Conservation (phyloP, 2,888 invertebrate species). For the Eristalis tenax region DNA sequence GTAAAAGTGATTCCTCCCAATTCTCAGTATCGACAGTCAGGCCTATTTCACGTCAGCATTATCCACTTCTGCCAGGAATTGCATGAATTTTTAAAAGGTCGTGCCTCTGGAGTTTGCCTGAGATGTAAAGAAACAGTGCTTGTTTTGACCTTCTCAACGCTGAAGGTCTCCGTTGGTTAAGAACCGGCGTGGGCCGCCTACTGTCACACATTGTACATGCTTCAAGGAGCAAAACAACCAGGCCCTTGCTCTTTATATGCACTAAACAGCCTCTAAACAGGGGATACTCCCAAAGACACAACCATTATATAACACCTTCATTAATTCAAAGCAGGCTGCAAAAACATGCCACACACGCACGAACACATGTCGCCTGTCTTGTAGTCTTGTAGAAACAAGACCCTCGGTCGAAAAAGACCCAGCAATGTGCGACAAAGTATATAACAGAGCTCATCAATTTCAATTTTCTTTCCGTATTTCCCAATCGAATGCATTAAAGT, state of each 20-base stretch:
- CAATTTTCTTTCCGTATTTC: neutral
- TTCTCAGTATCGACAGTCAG: neutral
- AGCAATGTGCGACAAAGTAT: neutral
- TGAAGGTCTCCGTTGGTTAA: no score
- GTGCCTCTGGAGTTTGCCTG: no score
- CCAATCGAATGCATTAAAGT: conserved; percentile 1
- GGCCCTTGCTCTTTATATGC: neutral
- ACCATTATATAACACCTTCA: neutral
- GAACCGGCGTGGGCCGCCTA: no score
- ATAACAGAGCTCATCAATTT: neutral
- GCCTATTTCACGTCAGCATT: neutral
- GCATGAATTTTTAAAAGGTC: no score
- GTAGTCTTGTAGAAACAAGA: no score
- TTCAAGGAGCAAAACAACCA: neutral
- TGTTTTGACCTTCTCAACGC: no score
- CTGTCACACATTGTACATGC: no score
- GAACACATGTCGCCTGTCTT: neutral
- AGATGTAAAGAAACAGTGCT: no score
- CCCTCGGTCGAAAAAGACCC: neutral
- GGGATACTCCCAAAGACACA: no score
- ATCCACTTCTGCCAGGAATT: neutral
- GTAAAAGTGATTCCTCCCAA: neutral
- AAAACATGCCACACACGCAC: neutral
- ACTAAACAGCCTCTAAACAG: no score
- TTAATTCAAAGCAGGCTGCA: neutral